phyloP scores from a whole-genome alignment of 2,113 vertebrate genomes.

The Phaetusa simplex region DNA sequence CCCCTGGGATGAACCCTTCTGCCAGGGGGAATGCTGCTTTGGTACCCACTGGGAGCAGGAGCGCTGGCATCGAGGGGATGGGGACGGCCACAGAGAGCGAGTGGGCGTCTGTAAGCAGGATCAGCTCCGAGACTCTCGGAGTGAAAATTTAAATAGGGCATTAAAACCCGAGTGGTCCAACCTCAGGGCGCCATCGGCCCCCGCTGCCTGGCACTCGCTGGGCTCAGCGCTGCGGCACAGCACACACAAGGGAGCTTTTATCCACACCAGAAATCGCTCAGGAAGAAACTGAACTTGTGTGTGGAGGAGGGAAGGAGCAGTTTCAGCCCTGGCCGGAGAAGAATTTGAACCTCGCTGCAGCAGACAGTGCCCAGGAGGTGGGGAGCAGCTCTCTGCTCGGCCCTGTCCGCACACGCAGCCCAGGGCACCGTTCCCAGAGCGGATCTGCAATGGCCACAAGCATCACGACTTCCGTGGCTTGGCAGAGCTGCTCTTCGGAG shows the following conservation, averaged over 20 bases:
- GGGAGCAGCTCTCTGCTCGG: background rate
- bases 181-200: background rate
- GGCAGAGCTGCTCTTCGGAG: background rate
- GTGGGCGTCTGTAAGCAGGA: background rate
- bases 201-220: rapidly evolving
- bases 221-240: background rate
- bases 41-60: background rate
- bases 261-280: background rate
- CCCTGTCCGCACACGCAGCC: background rate
- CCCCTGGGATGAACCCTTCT: background rate
- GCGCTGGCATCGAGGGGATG: rapidly evolving
- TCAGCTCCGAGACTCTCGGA: rapidly evolving
- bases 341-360: background rate
- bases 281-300: background rate
- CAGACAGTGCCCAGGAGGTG: background rate
- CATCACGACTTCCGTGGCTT: rapidly evolving
- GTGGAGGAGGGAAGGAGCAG: background rate
- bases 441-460: background rate
- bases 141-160: background rate
- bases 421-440: background rate
- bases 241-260: background rate
- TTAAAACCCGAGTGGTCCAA: background rate
- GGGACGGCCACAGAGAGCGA: background rate
- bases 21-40: background rate
- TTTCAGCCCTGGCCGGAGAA: background rate